Percentiles rank a stretch among this genome's conserved stretches.
Conservation (phyloP, 2,113 vertebrate species). For the Dasypus novemcinctus region DNA sequence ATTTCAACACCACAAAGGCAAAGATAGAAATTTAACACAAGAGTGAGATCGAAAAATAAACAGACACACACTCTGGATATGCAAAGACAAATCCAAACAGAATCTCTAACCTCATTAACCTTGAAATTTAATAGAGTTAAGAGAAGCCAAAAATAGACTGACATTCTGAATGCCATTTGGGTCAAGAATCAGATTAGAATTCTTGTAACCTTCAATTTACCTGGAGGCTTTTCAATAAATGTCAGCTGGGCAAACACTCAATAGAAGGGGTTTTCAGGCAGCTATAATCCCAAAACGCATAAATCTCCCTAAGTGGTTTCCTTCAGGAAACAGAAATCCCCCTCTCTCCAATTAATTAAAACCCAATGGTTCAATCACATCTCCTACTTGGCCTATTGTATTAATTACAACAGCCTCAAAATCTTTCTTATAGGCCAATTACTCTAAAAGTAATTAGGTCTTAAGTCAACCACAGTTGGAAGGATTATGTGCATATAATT, state of each 20-base stretch:
- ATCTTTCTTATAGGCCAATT: conserved; percentile 58
- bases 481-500: not conserved
- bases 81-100: not conserved
- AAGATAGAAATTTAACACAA: not conserved
- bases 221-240: not conserved
- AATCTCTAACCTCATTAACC: conserved; percentile 6
- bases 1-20: not conserved
- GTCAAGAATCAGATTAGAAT: not conserved
- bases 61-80: not conserved
- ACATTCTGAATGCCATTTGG: not conserved
- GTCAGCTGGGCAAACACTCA: not conserved
- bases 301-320: not conserved
- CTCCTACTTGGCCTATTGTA: not conserved
- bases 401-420: not conserved
- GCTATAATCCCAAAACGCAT: not conserved
- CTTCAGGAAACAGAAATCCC: not conserved
- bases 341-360: not conserved
- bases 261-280: not conserved
- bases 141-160: not conserved
- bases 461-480: not conserved
- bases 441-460: conserved; percentile 24
- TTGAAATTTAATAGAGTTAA: not conserved
- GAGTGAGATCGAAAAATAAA: not conserved
- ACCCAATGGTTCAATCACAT: not conserved
- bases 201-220: not conserved